Percentiles rank a stretch among this genome's conserved stretches.
Conservation (phyloP, 2,888 invertebrate species). For the Mactromeris polynyma region DNA sequence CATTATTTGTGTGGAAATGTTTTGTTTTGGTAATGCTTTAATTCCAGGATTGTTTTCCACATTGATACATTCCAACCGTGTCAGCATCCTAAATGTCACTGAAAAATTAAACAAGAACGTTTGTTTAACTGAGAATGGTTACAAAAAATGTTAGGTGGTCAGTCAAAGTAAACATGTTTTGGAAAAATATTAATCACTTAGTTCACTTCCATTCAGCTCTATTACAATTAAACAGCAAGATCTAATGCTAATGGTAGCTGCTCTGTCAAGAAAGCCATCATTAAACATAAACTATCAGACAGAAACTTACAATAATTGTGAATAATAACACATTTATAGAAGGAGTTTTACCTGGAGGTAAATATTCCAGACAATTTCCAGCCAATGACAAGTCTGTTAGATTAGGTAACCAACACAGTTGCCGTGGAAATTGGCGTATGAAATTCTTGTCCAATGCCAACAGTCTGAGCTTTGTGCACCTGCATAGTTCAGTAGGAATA, state of each 20-base stretch:
- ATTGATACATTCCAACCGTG: conserved; percentile 11
- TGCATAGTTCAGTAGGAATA: conserved; percentile 32
- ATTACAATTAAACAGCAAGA: no score
- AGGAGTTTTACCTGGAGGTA: conserved; percentile 39
- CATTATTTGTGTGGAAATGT: not conserved
- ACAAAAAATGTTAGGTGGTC: not conserved
- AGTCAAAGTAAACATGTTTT: no score
- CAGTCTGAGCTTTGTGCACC: conserved; percentile 23
- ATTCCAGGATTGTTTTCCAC: conserved; percentile 30
- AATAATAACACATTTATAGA: no score
- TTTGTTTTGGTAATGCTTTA: conserved; percentile 17
- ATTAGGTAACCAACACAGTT: conserved; percentile 43
- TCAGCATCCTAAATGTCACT: conserved; percentile 18
- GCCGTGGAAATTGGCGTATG: conserved; percentile 47
- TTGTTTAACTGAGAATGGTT: not conserved
- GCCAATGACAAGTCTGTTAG: conserved; percentile 43
- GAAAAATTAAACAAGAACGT: not conserved
- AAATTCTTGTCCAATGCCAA: conserved; percentile 49
- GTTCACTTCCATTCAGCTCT: no score
- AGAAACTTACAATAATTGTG: no score
- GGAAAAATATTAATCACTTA: no score
- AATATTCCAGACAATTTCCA: conserved; percentile 46
- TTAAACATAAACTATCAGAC: no score
- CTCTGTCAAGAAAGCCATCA: no score
- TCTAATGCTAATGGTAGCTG: no score